Percentiles rank a stretch among this genome's conserved stretches.
phyloP scores from a whole-genome alignment of 1,140 invertebrate species.

The Leptestheria dahalacensis region DNA sequence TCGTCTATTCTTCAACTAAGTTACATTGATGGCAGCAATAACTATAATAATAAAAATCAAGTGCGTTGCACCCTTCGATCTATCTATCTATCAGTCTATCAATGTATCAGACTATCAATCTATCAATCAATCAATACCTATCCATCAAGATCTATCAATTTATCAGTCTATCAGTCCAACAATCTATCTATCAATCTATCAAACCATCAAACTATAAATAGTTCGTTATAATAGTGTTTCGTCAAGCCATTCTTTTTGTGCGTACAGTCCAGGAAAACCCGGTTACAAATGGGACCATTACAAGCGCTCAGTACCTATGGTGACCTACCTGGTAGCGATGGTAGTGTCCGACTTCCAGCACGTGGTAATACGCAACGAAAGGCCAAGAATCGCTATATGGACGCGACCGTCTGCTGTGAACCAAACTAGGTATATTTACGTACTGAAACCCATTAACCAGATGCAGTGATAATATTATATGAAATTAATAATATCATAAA shows the following conservation, averaged over 20 bases:
- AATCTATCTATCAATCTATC: too few species aligned
- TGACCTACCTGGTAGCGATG: constrained; percentile 72
- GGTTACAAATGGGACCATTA: constrained; percentile 61
- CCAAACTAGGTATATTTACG: not conserved
- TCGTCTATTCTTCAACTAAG: too few species aligned
- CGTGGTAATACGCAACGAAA: constrained; percentile 37
- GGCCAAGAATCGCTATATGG: constrained; percentile 46
- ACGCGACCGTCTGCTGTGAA: constrained; percentile 20
- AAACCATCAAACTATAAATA: not conserved
- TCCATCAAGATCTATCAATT: too few species aligned
- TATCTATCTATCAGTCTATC: too few species aligned
- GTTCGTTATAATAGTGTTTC: too few species aligned
- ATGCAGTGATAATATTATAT: not conserved
- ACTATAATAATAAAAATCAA: too few species aligned
- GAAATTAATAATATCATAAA: not conserved
- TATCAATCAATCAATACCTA: too few species aligned
- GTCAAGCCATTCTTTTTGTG: constrained; percentile 20
- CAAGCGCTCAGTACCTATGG: constrained; percentile 56
- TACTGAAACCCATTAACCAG: too few species aligned
- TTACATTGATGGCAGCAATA: too few species aligned
- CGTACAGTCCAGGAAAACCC: constrained; percentile 35
- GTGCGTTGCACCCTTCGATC: too few species aligned
- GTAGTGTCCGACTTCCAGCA: constrained; percentile 60
- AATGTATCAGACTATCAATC: too few species aligned
- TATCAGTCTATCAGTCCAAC: too few species aligned